phyloP scores from a whole-genome alignment of 2,888 invertebrate genomes.

The Meganola albula region DNA sequence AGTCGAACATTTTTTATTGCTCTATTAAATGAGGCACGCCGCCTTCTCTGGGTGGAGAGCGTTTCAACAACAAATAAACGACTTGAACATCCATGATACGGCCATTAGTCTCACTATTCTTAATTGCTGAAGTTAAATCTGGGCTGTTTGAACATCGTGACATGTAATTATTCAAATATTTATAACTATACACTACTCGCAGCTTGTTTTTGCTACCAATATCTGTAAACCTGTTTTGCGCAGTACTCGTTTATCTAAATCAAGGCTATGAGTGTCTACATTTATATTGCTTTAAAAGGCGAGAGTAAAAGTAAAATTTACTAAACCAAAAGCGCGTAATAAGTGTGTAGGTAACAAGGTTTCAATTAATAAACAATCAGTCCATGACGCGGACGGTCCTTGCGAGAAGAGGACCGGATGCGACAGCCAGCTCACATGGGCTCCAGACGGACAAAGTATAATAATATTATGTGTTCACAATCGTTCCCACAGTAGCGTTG shows the following conservation, averaged over 20 bases:
- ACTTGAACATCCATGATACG: slow-evolving; percentile 53
- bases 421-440: slow-evolving; percentile 66
- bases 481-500: slow-evolving; percentile 67
- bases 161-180: slow-evolving; percentile 33
- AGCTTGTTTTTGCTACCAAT: slow-evolving; percentile 12
- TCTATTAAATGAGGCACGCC: slow-evolving; percentile 74
- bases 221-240: slow-evolving; percentile 8
- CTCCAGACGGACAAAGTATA: slow-evolving; percentile 61
- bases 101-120: slow-evolving; percentile 51
- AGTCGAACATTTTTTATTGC: slow-evolving; percentile 76
- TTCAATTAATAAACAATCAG: slow-evolving; percentile 51
- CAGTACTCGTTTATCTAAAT: neutral
- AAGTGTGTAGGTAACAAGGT: slow-evolving; percentile 21
- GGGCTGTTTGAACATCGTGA: slow-evolving; percentile 38
- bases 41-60: slow-evolving; percentile 64
- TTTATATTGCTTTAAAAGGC: neutral
- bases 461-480: slow-evolving; percentile 55
- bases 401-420: slow-evolving; percentile 59
- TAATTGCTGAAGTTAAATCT: slow-evolving; percentile 50
- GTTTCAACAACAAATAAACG: slow-evolving; percentile 57
- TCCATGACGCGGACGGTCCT: slow-evolving; percentile 33
- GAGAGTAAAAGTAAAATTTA: slow-evolving; percentile 1
- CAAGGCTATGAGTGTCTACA: neutral
- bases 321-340: neutral
- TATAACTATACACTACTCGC: slow-evolving; percentile 7